A percentile compares a stretch with the other conserved stretches of the same genome.
phyloP scores from a whole-genome alignment of 92 coral and sea anemone genomes.

The Zoanthus gigantus region DNA sequence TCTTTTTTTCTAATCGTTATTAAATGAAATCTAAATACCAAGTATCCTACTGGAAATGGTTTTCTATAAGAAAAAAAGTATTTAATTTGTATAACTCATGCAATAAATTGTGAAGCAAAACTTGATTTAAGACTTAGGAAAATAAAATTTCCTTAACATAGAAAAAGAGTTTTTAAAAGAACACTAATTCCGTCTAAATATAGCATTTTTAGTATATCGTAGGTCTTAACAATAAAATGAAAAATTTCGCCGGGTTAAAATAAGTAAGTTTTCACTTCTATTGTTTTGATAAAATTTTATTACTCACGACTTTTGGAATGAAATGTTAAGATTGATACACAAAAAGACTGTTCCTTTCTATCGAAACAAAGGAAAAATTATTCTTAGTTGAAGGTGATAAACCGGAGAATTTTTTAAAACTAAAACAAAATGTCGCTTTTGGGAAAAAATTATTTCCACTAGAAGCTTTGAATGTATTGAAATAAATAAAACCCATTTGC shows the following conservation, averaged over 20 bases:
- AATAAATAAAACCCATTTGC: background rate
- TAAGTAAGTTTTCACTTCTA: background rate
- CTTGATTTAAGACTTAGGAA: background rate
- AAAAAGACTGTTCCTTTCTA: background rate
- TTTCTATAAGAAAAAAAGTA: background rate
- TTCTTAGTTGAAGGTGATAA: background rate
- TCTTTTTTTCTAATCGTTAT: slow-evolving; percentile 6
- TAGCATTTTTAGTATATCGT: background rate
- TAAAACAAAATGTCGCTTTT: slow-evolving; percentile 2
- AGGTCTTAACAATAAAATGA: background rate
- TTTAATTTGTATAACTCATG: background rate
- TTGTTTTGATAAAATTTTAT: slow-evolving; percentile 19
- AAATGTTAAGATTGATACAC: background rate
- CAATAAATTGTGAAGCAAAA: background rate
- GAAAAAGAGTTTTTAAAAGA: background rate
- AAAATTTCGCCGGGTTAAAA: background rate
- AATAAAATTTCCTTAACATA: background rate
- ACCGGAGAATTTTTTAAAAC: slow-evolving; percentile 1
- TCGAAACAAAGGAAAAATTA: background rate
- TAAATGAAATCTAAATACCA: slow-evolving; percentile 26
- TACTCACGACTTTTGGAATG: slow-evolving; percentile 29
- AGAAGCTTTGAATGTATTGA: slow-evolving; percentile 15
- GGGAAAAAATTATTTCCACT: slow-evolving; percentile 6
- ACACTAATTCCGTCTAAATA: slow-evolving; percentile 7
- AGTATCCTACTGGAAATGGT: background rate